phyloP scores from a whole-genome alignment of 2,797 vertebrate genomes.

The Mormyrops attenuatus region DNA sequence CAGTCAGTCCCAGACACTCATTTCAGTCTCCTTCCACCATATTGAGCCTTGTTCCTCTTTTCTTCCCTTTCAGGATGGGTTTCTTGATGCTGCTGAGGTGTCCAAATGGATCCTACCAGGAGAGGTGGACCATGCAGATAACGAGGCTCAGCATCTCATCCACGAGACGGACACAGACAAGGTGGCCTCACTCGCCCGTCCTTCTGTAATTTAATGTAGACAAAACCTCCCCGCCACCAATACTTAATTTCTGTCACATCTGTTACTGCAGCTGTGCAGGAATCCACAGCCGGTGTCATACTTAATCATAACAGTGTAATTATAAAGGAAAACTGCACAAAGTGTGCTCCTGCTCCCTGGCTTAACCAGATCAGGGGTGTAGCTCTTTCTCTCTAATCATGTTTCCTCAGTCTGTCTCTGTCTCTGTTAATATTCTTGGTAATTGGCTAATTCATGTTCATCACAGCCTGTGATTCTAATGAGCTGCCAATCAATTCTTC shows the following conservation, averaged over 20 bases:
- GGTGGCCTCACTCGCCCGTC: conserved; percentile 45
- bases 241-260: neutral
- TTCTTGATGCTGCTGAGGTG: conserved; percentile 67
- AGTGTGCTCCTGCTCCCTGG: neutral
- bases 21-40: neutral
- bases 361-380: neutral
- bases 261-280: neutral
- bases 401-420: neutral
- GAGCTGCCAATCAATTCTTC: neutral
- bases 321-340: neutral
- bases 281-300: neutral
- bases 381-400: neutral
- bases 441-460: neutral
- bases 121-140: conserved; percentile 75
- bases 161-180: conserved; percentile 74
- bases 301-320: neutral
- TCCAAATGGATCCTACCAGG: conserved; percentile 77
- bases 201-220: neutral
- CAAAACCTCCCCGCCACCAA: neutral
- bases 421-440: neutral
- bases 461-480: neutral
- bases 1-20: neutral
- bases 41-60: neutral
- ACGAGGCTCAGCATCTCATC: conserved; percentile 80
- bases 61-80: conserved; percentile 58